Evolutionary conservation across 2,888 invertebrate genomes (phyloP).

Genomic region (Microctonus hyperodae): DNA sequence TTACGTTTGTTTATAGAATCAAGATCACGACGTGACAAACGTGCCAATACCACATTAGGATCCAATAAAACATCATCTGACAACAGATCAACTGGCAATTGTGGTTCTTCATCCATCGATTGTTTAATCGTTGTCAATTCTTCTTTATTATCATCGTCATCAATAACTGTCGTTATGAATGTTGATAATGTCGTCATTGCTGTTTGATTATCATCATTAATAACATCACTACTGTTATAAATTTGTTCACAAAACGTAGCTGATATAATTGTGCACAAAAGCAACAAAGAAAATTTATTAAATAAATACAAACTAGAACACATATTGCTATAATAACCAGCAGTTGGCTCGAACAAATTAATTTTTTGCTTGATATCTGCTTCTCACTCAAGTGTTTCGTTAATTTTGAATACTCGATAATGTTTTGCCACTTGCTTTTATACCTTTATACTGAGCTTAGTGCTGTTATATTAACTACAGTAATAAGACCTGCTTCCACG

Average conservation of each 20-base stretch:
- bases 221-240: neutral
- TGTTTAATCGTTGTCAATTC: conserved; percentile 4
- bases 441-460: neutral
- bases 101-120: conserved; percentile 19
- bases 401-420: neutral
- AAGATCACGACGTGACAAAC: conserved; percentile 39
- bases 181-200: conserved; percentile 4
- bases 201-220: conserved; percentile 2
- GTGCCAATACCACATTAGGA: conserved; percentile 43
- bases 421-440: conserved; percentile 1
- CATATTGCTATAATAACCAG: neutral
- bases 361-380: neutral
- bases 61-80: conserved; percentile 43
- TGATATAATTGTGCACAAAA: neutral
- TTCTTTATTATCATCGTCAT: neutral
- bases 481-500: conserved; percentile 35
- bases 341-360: too few species aligned
- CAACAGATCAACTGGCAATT: conserved; percentile 41
- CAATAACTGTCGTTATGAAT: neutral
- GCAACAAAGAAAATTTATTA: neutral
- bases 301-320: neutral
- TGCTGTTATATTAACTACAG: neutral
- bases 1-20: neutral
- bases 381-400: neutral
- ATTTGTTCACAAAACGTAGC: neutral